These are phyloP conservation scores for Chamaea fasciata DNA, from an alignment of 2,113 vertebrate genomes.

Conservation along the genomic window DNA sequence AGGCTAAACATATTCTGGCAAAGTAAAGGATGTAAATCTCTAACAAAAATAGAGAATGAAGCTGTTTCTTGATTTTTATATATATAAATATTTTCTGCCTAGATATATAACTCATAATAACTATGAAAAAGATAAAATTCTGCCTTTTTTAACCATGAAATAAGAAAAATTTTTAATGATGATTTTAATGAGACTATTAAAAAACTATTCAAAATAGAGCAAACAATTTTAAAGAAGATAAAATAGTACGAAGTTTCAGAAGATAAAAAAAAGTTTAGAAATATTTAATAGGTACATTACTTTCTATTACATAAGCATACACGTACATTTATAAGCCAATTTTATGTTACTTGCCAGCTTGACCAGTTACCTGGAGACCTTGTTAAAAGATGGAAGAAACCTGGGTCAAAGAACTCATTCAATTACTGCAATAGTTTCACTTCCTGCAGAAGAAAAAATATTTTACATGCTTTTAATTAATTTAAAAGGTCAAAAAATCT, in stretches of 20 bases:
- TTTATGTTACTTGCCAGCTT: background rate
- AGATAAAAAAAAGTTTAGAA: background rate
- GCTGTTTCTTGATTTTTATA: background rate
- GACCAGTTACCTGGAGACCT: background rate
- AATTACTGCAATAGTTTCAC: background rate
- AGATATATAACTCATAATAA: background rate
- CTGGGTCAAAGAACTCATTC: background rate
- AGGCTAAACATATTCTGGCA: background rate
- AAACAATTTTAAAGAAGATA: background rate
- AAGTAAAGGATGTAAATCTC: background rate
- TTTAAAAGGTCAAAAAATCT: background rate
- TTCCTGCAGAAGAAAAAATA: background rate
- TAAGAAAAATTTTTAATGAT: background rate
- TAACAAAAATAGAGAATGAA: background rate
- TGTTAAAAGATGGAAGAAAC: background rate
- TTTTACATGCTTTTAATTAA: background rate
- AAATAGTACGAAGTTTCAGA: background rate
- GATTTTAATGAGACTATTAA: background rate
- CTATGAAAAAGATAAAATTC: background rate
- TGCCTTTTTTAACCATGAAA: background rate
- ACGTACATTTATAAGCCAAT: background rate
- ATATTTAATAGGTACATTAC: accelerated
- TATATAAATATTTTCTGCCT: background rate
- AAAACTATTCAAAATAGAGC: background rate
- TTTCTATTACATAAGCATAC: background rate